Evolutionary conservation across 2,888 invertebrate species (phyloP).

Genomic region (Pseudoips prasinana): DNA sequence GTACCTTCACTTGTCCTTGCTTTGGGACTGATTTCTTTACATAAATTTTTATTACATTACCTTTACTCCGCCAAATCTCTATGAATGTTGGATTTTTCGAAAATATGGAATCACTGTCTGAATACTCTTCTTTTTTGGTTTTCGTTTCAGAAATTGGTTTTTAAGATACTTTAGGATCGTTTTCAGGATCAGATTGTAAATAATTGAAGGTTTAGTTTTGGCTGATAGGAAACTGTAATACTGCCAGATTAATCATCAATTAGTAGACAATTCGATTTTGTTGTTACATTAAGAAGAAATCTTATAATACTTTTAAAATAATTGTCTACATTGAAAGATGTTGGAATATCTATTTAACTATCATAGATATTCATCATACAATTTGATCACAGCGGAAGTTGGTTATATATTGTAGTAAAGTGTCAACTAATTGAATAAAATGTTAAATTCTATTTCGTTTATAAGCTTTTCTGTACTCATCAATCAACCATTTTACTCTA

Average conservation of each 20-base stretch:
- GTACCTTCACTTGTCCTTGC: conserved; percentile 2
- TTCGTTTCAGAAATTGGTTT: conserved; percentile 1
- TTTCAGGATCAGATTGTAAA: conserved; percentile 1
- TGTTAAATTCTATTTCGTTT: no score
- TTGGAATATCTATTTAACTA: no score
- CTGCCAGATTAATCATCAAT: conserved; percentile 1
- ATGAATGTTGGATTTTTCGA: conserved; percentile 2
- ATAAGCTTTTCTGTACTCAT: no score
- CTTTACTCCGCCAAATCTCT: conserved; percentile 1
- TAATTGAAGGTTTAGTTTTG: conserved; percentile 1
- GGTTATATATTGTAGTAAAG: no score
- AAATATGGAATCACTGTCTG: conserved; percentile 2
- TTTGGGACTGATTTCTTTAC: conserved; percentile 2
- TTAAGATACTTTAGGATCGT: conserved; percentile 1
- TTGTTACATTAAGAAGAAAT: background rate
- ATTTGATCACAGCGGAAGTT: no score
- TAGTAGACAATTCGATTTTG: conserved; percentile 1
- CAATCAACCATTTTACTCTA: no score
- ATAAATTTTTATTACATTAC: conserved; percentile 1
- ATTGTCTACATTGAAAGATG: background rate
- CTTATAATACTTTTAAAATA: conserved; percentile 1
- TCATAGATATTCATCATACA: no score
- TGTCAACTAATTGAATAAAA: no score
- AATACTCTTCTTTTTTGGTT: conserved; percentile 1
- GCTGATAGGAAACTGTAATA: background rate